Base-by-base conservation (phyloP, 2,113 vertebrate genomes). In the Zapornia atra region DNA sequence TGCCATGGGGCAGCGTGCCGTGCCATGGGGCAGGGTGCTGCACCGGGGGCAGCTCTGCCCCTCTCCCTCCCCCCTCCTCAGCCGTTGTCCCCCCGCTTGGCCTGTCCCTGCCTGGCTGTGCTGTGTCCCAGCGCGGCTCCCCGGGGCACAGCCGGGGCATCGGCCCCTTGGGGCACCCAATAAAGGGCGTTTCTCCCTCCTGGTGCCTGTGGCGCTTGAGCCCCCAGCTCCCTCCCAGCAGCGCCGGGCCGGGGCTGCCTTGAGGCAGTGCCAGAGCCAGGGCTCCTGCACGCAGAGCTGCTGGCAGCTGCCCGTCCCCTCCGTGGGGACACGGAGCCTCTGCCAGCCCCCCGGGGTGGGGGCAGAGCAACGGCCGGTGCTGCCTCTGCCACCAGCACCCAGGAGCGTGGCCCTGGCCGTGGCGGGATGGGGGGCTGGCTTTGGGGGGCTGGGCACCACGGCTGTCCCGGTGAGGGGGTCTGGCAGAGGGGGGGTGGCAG, bases 41-140 rank as follows among this genome's bases (percentile, higher is more conserved):
- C 12, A 73, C 82, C 3, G 1, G 61, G 42, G 42, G 28, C 31
- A 44, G 2, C 73, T 66, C 40, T 78, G 65, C 40, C 36, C n/a
- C 2, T 59, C 34, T 44, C 59, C 2, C 0, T 16, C 87, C 21
- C 40, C 33, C 0, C 1, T 21, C 17, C 3, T 33, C 1, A 3
- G 31, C 53, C 48, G 13, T 1, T 14, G 24, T 22, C 8, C 71
- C 36, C 31, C 2, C 59, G 29, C 16, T 0, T 2, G 0, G 71
- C 2, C 4, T 31, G 42, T 25, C 34, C 9, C 53, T 44, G 59
- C 40, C 36, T 1, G 0, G 0, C 14, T 20, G 2, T 29, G 38
- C 40, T 20, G 25, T 34, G 38, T 21, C 73, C 59, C 18, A 0
- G 29, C 25, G 36, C 5, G 28, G 26, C 9, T 24, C 60, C 16